A percentile compares a stretch with the other conserved stretches of the same genome.
phyloP scores from a whole-genome alignment of 37 sponge, comb jelly and placozoan species.

The Ianthella basta region DNA sequence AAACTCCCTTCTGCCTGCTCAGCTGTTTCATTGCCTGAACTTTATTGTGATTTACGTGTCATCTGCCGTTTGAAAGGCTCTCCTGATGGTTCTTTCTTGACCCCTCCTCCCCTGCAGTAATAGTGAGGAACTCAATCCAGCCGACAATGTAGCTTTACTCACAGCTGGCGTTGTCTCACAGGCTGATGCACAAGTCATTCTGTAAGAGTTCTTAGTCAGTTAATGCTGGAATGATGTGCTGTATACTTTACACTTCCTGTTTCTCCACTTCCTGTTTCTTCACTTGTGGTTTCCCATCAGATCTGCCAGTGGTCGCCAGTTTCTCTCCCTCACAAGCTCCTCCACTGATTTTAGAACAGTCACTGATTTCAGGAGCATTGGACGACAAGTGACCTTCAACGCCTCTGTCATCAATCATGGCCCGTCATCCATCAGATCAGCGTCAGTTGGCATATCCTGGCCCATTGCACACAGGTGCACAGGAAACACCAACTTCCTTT shows the following conservation, averaged over 20 bases:
- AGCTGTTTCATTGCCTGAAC: too few species aligned
- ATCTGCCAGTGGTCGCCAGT: constrained; percentile 2
- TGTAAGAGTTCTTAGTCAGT: neutral
- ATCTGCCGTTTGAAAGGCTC: too few species aligned
- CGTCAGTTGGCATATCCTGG: neutral
- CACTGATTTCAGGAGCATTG: neutral
- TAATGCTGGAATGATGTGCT: too few species aligned
- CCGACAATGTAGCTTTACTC: neutral
- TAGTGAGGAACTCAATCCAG: neutral
- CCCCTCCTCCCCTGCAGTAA: neutral
- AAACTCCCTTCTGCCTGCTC: too few species aligned
- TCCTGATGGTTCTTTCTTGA: neutral
- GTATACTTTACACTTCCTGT: neutral
- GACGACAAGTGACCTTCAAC: neutral
- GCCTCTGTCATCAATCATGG: constrained; percentile 20
- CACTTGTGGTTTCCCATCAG: neutral
- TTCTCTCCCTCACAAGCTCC: neutral
- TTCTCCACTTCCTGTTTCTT: constrained; percentile 8
- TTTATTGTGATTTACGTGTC: too few species aligned
- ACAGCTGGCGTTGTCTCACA: neutral
- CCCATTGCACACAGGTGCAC: constrained; percentile 23
- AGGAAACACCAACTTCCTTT: constrained; percentile 18
- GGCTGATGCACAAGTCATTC: neutral
- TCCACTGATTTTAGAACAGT: neutral
- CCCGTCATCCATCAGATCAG: neutral